Conservation (phyloP, 2,113 vertebrate species). For the Stegastes partitus region DNA sequence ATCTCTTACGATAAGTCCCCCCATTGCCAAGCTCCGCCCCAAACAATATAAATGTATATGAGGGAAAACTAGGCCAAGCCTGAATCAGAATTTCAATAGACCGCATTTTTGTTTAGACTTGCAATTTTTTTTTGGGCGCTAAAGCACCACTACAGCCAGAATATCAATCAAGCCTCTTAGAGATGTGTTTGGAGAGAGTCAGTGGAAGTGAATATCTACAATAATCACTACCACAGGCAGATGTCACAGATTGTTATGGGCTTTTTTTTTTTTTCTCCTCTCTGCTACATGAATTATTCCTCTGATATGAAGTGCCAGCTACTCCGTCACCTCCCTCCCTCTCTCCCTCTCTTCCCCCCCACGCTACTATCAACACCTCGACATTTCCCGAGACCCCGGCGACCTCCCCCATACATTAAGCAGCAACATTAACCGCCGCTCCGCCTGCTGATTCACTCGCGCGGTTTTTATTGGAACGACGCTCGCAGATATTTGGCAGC, state of each 20-base stretch:
- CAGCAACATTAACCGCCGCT: slow-evolving; percentile 41
- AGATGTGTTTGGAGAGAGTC: slow-evolving; percentile 26
- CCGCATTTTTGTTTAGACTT: slow-evolving; percentile 75
- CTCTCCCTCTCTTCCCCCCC: slow-evolving; percentile 13
- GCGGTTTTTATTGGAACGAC: slow-evolving; percentile 50
- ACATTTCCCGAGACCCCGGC: slow-evolving; percentile 37
- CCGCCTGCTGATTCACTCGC: slow-evolving; percentile 42
- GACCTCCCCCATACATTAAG: slow-evolving; percentile 54
- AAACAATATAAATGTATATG: slow-evolving; percentile 88
- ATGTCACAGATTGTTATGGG: slow-evolving; percentile 61
- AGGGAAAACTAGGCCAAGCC: slow-evolving; percentile 80
- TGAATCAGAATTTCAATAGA: slow-evolving; percentile 82
- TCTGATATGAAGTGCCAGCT: slow-evolving; percentile 44
- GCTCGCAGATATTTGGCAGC: slow-evolving; percentile 36
- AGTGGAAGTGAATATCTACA: slow-evolving; percentile 41
- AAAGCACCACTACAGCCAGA: slow-evolving; percentile 49
- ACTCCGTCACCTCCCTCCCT: slow-evolving; percentile 9
- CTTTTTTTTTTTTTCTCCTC: slow-evolving; percentile 18
- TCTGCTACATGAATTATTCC: slow-evolving; percentile 63
- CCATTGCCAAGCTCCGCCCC: slow-evolving; percentile 60
- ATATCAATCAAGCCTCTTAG: slow-evolving; percentile 71
- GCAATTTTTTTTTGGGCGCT: slow-evolving; percentile 74
- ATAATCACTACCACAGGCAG: slow-evolving; percentile 50
- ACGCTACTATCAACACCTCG: slow-evolving; percentile 33
- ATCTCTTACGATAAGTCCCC: slow-evolving; percentile 74